Percentiles rank a stretch among this genome's conserved stretches.
These are phyloP conservation scores for Pelagia noctiluca DNA, from an alignment of 30 jellyfish, hydroid and myxozoan species.

Conservation along the genomic window DNA sequence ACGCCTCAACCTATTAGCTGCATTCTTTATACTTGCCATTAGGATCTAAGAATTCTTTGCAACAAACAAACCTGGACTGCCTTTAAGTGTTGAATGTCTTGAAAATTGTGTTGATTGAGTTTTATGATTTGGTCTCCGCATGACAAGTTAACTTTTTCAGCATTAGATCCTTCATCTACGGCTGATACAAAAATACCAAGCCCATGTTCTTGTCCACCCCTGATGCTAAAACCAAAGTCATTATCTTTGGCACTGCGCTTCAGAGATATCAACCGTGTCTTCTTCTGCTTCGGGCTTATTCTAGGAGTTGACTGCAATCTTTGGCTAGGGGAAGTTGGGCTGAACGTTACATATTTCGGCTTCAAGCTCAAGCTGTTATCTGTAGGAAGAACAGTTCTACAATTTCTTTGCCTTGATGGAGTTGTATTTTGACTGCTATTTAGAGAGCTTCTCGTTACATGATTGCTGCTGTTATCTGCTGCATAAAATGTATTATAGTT, in stretches of 20 bases:
- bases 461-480: neutral
- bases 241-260: constrained; percentile 23
- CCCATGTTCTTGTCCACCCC: constrained; percentile 98
- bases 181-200: constrained; percentile 82
- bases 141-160: constrained; percentile 67
- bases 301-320: no score
- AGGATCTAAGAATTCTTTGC: neutral
- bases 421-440: neutral
- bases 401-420: neutral
- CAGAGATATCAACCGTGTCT: constrained; percentile 35
- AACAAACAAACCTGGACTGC: constrained; percentile 80
- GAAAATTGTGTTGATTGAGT: constrained; percentile 67
- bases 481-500: constrained; percentile 42
- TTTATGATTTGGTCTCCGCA: constrained; percentile 87
- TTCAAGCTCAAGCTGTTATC: no score
- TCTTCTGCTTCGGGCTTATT: no score
- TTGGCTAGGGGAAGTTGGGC: no score
- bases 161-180: constrained; percentile 80
- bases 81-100: constrained; percentile 45
- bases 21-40: neutral
- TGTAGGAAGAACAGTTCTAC: no score
- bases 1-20: no score
- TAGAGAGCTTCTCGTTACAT: neutral
- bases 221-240: constrained; percentile 94
- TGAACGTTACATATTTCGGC: neutral